A percentile compares a stretch with the other conserved stretches of the same genome.
Evolutionary conservation across 2,113 vertebrate genomes (phyloP).

Genomic region (Xiphophorus couchianus): DNA sequence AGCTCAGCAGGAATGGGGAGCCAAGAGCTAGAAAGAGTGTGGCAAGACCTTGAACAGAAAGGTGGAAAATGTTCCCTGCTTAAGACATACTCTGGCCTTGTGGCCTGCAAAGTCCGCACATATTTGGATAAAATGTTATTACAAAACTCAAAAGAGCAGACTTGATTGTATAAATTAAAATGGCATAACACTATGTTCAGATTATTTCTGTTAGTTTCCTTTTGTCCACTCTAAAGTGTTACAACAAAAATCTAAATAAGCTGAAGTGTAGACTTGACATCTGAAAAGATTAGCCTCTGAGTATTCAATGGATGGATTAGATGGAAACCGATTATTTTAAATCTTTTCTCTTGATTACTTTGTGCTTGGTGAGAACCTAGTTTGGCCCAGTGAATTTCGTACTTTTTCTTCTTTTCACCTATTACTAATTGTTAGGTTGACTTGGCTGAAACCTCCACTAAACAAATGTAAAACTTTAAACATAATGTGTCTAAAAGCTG

Average conservation of each 20-base stretch:
- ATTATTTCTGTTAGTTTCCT: background rate
- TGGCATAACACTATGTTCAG: background rate
- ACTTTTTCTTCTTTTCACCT: no score
- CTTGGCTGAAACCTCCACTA: no score
- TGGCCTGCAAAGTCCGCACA: constrained; percentile 88
- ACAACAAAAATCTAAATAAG: background rate
- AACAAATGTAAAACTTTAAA: no score
- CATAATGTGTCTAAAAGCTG: no score
- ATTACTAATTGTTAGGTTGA: no score
- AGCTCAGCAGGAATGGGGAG: constrained; percentile 79
- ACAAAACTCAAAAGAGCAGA: constrained; percentile 51
- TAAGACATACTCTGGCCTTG: constrained; percentile 88
- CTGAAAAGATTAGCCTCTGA: background rate
- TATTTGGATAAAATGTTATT: constrained; percentile 86
- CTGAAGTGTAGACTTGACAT: background rate
- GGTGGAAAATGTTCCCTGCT: constrained; percentile 77
- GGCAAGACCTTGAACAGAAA: constrained; percentile 82
- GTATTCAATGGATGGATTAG: background rate
- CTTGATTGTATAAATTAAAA: background rate
- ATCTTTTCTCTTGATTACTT: no score
- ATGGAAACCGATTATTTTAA: no score
- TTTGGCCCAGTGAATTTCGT: no score
- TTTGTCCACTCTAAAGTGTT: background rate
- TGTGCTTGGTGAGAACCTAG: no score
- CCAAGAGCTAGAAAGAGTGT: constrained; percentile 77